phyloP scores from a whole-genome alignment of 2,113 vertebrate genomes.

The Hyperopisus bebe region DNA sequence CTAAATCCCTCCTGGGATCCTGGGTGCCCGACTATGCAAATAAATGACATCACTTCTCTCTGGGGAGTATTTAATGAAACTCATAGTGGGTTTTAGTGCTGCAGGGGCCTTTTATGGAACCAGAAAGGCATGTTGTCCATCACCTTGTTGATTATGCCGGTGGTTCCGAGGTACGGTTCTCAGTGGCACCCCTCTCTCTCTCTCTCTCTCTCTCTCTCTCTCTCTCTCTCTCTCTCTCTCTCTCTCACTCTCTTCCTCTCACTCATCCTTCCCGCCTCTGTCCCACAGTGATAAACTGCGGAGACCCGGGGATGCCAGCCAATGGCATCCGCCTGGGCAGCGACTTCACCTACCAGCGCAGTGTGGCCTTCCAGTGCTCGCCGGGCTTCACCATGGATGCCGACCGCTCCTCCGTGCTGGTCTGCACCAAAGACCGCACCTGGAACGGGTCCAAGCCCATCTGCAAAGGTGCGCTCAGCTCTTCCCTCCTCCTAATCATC shows the following conservation, averaged over 20 bases:
- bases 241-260: not conserved
- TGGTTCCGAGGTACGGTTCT: not conserved
- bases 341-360: slow-evolving; percentile 80
- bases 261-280: not conserved
- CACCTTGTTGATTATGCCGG: not conserved
- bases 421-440: slow-evolving; percentile 89
- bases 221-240: not conserved
- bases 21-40: not conserved
- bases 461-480: slow-evolving; percentile 73
- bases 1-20: not conserved
- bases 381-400: slow-evolving; percentile 90
- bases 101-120: not conserved
- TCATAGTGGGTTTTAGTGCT: not conserved
- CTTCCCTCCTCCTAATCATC: not conserved
- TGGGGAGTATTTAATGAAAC: not conserved
- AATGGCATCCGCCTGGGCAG: slow-evolving; percentile 81
- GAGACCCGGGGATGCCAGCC: slow-evolving; percentile 85
- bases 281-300: slow-evolving; percentile 84
- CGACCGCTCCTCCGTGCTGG: slow-evolving; percentile 72
- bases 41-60: not conserved
- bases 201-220: not conserved
- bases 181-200: not conserved
- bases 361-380: slow-evolving; percentile 75
- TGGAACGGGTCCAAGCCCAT: slow-evolving; percentile 89
- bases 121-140: not conserved